phyloP scores from a whole-genome alignment of 2,113 vertebrate genomes.

The Isurus oxyrinchus region DNA sequence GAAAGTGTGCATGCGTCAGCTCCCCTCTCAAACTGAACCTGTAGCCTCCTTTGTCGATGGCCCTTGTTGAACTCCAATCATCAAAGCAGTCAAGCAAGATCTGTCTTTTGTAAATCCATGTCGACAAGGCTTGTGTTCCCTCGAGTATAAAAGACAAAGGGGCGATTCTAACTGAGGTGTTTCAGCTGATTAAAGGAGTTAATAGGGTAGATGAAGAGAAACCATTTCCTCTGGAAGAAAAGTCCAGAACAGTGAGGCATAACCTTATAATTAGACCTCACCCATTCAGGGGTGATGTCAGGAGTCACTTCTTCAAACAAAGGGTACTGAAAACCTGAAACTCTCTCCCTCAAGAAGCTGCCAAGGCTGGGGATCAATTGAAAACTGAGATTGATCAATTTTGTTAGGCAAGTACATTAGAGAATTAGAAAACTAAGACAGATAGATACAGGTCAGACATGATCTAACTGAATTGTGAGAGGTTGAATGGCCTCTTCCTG shows the following conservation, averaged over 20 bases:
- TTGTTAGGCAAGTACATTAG: neutral
- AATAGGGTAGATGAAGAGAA: neutral
- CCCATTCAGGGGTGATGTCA: neutral
- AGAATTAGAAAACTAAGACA: neutral
- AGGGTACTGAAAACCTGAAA: neutral
- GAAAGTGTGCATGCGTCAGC: neutral
- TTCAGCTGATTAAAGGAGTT: neutral
- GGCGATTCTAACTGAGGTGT: neutral
- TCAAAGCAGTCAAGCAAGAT: neutral
- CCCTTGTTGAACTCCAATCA: neutral
- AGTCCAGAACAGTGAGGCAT: neutral
- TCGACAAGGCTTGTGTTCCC: neutral
- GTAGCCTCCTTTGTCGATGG: neutral
- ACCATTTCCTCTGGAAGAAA: no score
- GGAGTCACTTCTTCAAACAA: neutral
- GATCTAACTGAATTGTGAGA: neutral
- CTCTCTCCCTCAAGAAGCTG: neutral
- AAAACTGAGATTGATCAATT: neutral
- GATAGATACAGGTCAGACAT: neutral
- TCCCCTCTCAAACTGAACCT: neutral
- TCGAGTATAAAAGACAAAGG: neutral
- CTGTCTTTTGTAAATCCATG: neutral
- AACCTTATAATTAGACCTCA: neutral
- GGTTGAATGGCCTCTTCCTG: neutral
- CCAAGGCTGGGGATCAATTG: neutral